Conservation (phyloP, 2,888 invertebrate species). For the Altica lythri region DNA sequence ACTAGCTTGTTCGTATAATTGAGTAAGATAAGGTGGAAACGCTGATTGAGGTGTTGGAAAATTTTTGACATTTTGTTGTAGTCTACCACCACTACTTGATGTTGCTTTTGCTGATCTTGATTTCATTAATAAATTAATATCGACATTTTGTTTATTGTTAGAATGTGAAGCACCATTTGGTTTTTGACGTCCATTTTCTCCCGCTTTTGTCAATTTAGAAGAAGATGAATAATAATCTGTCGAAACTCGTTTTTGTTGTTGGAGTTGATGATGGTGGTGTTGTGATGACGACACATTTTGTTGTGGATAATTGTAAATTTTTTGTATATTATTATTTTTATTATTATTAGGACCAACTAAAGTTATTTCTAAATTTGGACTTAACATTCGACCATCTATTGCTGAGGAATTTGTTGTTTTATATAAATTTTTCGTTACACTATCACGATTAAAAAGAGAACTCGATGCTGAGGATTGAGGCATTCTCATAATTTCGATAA, state of each 20-base stretch:
- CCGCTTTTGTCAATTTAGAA: slow-evolving; percentile 57
- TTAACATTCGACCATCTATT: slow-evolving; percentile 60
- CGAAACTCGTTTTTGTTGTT: slow-evolving; percentile 59
- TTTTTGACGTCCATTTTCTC: slow-evolving; percentile 46
- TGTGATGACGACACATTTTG: no score
- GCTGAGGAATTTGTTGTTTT: slow-evolving; percentile 42
- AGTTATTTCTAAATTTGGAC: slow-evolving; percentile 74
- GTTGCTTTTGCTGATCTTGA: slow-evolving; percentile 21
- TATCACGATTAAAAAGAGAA: slow-evolving; percentile 29
- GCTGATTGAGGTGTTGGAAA: slow-evolving; percentile 31
- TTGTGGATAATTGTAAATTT: slow-evolving; percentile 12
- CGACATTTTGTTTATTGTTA: slow-evolving; percentile 30
- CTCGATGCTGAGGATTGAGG: slow-evolving; percentile 46
- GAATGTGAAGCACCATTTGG: slow-evolving; percentile 31
- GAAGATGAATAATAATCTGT: slow-evolving; percentile 63
- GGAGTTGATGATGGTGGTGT: slow-evolving; percentile 2
- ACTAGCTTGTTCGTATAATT: slow-evolving; percentile 40
- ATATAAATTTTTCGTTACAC: slow-evolving; percentile 42
- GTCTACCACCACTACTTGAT: slow-evolving; percentile 9
- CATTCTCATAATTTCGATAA: slow-evolving; percentile 66
- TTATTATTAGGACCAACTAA: slow-evolving; percentile 58
- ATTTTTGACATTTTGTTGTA: slow-evolving; percentile 21
- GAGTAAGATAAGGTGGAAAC: slow-evolving; percentile 40
- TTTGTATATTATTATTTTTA: slow-evolving; percentile 15
- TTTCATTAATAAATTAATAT: slow-evolving; percentile 29